Percentiles rank a stretch among this genome's conserved stretches.
Conservation (phyloP, 2,113 vertebrate species). For the Dipodomys ordii region DNA sequence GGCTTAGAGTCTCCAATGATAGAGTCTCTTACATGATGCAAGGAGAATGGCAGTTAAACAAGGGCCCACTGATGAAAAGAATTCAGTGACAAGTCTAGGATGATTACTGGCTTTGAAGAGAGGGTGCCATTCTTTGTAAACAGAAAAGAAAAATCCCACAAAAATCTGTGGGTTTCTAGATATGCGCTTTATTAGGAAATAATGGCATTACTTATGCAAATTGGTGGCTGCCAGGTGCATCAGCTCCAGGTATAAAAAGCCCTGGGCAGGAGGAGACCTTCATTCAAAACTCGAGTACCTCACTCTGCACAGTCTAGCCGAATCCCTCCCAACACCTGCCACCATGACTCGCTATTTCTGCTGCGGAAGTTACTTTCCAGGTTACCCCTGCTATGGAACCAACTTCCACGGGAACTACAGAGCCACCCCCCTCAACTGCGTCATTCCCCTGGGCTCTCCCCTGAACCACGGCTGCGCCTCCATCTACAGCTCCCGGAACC, state of each 20-base stretch:
- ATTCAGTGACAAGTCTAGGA: background rate
- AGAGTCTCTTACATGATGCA: slow-evolving; percentile 12
- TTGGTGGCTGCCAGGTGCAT: slow-evolving; percentile 20
- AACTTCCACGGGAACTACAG: slow-evolving; percentile 77
- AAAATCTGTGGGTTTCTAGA: slow-evolving; percentile 70
- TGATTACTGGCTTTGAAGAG: slow-evolving; percentile 63
- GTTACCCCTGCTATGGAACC: slow-evolving; percentile 77
- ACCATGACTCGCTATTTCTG: slow-evolving; percentile 79
- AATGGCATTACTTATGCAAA: slow-evolving; percentile 59
- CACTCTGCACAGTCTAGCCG: background rate
- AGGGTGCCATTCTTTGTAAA: slow-evolving; percentile 46
- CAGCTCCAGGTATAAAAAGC: slow-evolving; percentile 70
- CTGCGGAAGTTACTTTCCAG: slow-evolving; percentile 80
- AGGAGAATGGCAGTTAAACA: background rate
- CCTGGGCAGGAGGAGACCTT: background rate
- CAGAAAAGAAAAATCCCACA: slow-evolving; percentile 48
- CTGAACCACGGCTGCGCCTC: slow-evolving; percentile 62
- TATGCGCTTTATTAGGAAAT: slow-evolving; percentile 53
- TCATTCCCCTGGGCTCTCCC: slow-evolving; percentile 76
- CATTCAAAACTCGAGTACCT: slow-evolving; percentile 51
- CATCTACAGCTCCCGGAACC: slow-evolving; percentile 74
- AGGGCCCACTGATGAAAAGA: slow-evolving; percentile 58
- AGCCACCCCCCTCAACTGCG: slow-evolving; percentile 72
- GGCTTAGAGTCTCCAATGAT: slow-evolving; percentile 9
- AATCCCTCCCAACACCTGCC: background rate